phyloP scores from a whole-genome alignment of 2,888 invertebrate species.

The Drosophila stalkeri region DNA sequence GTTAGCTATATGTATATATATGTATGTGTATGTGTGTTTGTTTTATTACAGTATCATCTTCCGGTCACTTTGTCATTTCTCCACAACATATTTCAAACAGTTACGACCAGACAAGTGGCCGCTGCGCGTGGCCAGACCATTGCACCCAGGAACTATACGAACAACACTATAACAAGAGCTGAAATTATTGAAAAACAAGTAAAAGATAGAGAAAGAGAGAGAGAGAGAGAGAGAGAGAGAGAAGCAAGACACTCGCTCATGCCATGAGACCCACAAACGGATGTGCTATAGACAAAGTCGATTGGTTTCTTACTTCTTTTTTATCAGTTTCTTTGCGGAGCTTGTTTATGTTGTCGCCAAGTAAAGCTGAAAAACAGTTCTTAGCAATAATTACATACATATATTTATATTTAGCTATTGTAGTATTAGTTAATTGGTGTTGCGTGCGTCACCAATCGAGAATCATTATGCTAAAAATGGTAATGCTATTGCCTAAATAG shows the following conservation, averaged over 20 bases:
- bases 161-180: conserved; percentile 47
- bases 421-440: neutral
- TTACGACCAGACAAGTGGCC: conserved; percentile 74
- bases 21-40: conserved; percentile 34
- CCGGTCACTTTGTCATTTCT: conserved; percentile 83
- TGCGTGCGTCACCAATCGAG: neutral
- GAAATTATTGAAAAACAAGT: conserved; percentile 61
- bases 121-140: conserved; percentile 60
- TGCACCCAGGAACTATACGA: conserved; percentile 26
- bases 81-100: conserved; percentile 80
- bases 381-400: conserved; percentile 6
- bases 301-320: conserved; percentile 28
- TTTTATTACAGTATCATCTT: conserved; percentile 82
- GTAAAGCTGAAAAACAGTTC: neutral
- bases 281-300: conserved; percentile 71
- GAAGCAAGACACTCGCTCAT: neutral
- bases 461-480: neutral
- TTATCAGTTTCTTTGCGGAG: conserved; percentile 1
- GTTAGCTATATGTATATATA: conserved; percentile 9
- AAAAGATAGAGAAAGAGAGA: neutral
- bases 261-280: conserved; percentile 49
- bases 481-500: too few species aligned
- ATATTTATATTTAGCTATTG: neutral
- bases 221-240: too few species aligned
- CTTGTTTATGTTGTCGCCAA: conserved; percentile 17